These are phyloP conservation scores for Dolichoris vasculosae DNA, from an alignment of 1,140 invertebrate genomes.

Conservation along the genomic window DNA sequence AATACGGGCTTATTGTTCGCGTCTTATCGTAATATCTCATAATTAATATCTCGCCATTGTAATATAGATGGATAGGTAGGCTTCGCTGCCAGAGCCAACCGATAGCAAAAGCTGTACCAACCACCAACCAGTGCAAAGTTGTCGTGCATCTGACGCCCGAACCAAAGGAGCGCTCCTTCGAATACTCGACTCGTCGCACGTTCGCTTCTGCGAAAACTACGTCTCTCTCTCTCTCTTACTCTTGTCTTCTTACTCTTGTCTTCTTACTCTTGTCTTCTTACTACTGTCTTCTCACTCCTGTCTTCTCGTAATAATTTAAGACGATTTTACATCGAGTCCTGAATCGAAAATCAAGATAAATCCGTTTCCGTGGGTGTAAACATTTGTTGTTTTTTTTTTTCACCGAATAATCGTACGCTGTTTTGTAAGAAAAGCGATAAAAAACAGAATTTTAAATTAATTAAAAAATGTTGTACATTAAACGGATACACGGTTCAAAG, in stretches of 20 bases:
- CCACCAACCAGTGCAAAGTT: constrained; percentile 56
- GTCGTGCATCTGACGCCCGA: constrained; percentile 62
- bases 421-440: too few relatives aligned
- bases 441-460: too few relatives aligned
- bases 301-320: constrained; percentile 58
- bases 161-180: constrained; percentile 62
- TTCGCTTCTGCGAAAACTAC: constrained; percentile 55
- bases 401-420: too few relatives aligned
- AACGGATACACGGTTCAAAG: not conserved
- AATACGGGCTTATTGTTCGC: constrained; percentile 75
- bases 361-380: too few relatives aligned
- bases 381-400: too few relatives aligned
- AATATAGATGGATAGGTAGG: constrained; percentile 74
- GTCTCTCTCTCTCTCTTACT: constrained; percentile 31
- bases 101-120: constrained; percentile 71
- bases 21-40: constrained; percentile 76
- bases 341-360: not conserved
- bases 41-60: constrained; percentile 76
- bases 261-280: not conserved
- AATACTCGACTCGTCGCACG: constrained; percentile 54
- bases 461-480: not conserved
- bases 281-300: constrained; percentile 16
- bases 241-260: not conserved
- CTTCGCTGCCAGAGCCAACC: constrained; percentile 71
- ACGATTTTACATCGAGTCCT: constrained; percentile 48